These are phyloP conservation scores for Therioaphis trifolii DNA, from an alignment of 2,888 invertebrate genomes.

Conservation along the genomic window DNA sequence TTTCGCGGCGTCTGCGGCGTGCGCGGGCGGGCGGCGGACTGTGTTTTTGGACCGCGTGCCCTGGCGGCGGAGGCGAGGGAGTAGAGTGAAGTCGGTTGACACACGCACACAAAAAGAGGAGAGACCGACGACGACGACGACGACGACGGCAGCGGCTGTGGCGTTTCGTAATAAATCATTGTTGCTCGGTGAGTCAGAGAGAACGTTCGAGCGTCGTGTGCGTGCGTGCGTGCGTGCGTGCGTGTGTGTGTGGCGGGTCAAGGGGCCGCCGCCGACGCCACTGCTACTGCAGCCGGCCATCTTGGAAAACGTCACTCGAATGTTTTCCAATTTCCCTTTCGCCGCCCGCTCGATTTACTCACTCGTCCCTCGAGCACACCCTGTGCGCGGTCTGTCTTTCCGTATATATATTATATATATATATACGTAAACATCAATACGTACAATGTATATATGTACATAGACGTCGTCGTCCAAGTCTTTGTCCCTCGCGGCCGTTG, in stretches of 20 bases:
- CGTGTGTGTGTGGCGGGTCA: slow-evolving; percentile 62
- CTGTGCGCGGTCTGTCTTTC: background rate
- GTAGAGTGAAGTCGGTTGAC: slow-evolving; percentile 40
- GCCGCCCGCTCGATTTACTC: slow-evolving; percentile 11
- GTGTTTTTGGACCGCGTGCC: slow-evolving; percentile 33
- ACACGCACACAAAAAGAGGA: slow-evolving; percentile 33
- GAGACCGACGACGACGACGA: background rate
- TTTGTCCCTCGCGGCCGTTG: slow-evolving; percentile 47
- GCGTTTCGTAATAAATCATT: slow-evolving; percentile 64
- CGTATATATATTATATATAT: background rate
- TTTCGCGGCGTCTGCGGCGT: background rate
- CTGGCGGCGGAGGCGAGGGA: background rate
- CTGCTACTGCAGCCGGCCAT: slow-evolving; percentile 65
- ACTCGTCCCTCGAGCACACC: background rate
- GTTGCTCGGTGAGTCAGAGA: slow-evolving; percentile 64
- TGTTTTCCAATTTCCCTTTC: slow-evolving; percentile 65
- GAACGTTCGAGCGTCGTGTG: slow-evolving; percentile 40
- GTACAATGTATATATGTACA: too few relatives aligned
- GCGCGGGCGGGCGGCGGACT: background rate
- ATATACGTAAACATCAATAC: background rate
- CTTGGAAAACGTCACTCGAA: slow-evolving; percentile 66
- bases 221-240: slow-evolving; percentile 42
- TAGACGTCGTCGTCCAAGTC: background rate
- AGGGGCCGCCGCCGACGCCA: slow-evolving; percentile 62
- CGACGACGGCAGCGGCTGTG: slow-evolving; percentile 16